A percentile compares a stretch with the other conserved stretches of the same genome.
These are phyloP conservation scores for Hoplodrina blanda DNA, from an alignment of 2,888 invertebrate genomes.

Conservation along the genomic window DNA sequence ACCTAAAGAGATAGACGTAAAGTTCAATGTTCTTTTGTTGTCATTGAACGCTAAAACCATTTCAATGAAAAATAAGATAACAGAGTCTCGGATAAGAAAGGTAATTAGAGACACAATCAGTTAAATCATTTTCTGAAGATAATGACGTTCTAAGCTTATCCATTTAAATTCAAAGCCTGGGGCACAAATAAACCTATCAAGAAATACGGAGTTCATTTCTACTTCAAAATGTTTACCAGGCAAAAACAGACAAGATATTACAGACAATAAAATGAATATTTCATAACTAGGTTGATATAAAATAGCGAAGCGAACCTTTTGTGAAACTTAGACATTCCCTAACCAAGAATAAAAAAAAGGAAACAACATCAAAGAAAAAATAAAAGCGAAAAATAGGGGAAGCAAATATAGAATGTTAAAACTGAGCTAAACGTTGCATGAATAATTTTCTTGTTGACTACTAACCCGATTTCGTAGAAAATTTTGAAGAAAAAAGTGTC, in stretches of 20 bases:
- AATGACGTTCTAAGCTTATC: conserved; percentile 7
- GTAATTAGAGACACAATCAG: not conserved
- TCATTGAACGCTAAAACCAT: not conserved
- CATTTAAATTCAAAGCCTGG: conserved; percentile 16
- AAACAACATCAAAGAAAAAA: conserved; percentile 3
- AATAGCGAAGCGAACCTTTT: not conserved
- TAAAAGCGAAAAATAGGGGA: not conserved
- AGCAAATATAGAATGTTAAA: conserved; percentile 1
- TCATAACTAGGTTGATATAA: not conserved
- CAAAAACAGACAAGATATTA: conserved; percentile 8
- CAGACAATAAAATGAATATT: conserved; percentile 27
- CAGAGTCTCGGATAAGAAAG: not conserved
- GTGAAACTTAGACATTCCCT: conserved; percentile 15
- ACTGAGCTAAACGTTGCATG: conserved; percentile 10
- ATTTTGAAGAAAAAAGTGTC: not conserved
- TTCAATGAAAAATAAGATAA: not conserved
- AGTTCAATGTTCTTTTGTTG: not conserved
- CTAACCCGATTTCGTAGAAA: not conserved
- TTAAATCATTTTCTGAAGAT: conserved; percentile 4
- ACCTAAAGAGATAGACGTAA: too few relatives aligned
- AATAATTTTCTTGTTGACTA: conserved; percentile 13
- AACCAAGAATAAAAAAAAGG: not conserved
- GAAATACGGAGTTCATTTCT: conserved; percentile 3
- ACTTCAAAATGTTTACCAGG: not conserved
- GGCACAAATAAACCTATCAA: not conserved